Conservation (phyloP, 2,113 vertebrate genomes). For the Dicrurus megarhynchus region DNA sequence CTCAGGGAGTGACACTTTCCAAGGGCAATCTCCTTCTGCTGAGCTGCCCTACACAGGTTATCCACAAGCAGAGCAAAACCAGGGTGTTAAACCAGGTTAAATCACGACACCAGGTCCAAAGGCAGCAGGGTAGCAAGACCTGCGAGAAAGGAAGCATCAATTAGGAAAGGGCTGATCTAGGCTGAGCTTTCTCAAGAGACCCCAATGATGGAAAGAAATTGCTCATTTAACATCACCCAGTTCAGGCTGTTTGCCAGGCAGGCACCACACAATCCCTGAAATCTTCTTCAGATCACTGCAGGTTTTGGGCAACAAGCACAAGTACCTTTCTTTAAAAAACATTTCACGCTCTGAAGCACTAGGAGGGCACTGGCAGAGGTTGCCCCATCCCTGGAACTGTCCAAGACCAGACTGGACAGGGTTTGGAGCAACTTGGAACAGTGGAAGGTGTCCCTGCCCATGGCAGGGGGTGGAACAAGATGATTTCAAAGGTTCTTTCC, state of each 20-base stretch:
- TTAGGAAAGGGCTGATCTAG: not conserved
- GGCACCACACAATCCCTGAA: not conserved
- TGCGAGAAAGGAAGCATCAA: not conserved
- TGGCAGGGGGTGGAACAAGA: fast-evolving
- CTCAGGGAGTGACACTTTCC: not conserved
- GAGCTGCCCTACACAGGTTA: not conserved
- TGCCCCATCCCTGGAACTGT: not conserved
- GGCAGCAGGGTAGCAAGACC: not conserved
- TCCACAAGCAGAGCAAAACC: not conserved
- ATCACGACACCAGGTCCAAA: fast-evolving
- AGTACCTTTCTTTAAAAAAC: fast-evolving
- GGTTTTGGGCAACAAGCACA: not conserved
- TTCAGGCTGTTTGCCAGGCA: not conserved
- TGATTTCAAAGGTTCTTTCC: not conserved
- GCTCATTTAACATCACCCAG: not conserved
- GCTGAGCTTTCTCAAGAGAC: not conserved
- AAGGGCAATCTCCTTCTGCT: not conserved
- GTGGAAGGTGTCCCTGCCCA: not conserved
- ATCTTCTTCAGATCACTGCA: not conserved
- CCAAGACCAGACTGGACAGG: fast-evolving
- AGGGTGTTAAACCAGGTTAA: not conserved
- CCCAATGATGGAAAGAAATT: not conserved
- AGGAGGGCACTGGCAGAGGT: not conserved
- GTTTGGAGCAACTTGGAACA: not conserved
- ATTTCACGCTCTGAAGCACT: not conserved